phyloP scores from a whole-genome alignment of 2,797 vertebrate genomes.

The Vipera ursinii region DNA sequence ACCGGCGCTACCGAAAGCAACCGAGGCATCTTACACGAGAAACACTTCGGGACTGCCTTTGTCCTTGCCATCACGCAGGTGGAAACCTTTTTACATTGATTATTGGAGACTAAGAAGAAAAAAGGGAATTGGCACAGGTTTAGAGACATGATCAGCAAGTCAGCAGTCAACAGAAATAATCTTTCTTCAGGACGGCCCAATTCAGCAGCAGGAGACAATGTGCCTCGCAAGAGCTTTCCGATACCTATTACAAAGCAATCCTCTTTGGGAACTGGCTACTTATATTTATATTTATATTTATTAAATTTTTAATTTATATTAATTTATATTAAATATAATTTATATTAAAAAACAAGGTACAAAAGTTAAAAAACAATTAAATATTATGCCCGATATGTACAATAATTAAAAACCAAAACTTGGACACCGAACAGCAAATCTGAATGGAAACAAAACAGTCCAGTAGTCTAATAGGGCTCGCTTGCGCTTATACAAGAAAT shows the following conservation, averaged over 20 bases:
- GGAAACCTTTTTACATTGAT: constrained; percentile 88
- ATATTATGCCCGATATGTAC: too few species aligned
- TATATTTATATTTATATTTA: too few species aligned
- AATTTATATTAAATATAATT: too few species aligned
- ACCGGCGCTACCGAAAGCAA: constrained; percentile 55
- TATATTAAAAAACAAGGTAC: too few species aligned
- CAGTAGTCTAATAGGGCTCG: not conserved
- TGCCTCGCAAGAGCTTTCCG: constrained; percentile 3
- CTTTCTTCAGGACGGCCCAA: not conserved
- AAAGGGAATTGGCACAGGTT: constrained; percentile 64
- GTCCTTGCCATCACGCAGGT: constrained; percentile 87
- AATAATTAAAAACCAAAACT: too few species aligned
- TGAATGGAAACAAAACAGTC: not conserved
- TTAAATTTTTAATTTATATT: too few species aligned
- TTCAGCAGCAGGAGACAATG: not conserved
- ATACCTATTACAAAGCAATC: constrained; percentile 12
- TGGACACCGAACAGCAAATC: not conserved
- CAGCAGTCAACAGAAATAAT: constrained; percentile 16
- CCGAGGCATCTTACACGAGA: constrained; percentile 84
- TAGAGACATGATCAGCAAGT: constrained; percentile 39
- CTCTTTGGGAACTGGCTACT: not conserved
- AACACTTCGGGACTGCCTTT: constrained; percentile 84
- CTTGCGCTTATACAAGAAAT: not conserved
- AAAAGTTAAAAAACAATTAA: too few species aligned
- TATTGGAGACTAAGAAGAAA: constrained; percentile 83